Percentiles rank a stretch among this genome's conserved stretches.
phyloP scores from a whole-genome alignment of 2,797 vertebrate genomes.

The Uromys caudimaculatus region DNA sequence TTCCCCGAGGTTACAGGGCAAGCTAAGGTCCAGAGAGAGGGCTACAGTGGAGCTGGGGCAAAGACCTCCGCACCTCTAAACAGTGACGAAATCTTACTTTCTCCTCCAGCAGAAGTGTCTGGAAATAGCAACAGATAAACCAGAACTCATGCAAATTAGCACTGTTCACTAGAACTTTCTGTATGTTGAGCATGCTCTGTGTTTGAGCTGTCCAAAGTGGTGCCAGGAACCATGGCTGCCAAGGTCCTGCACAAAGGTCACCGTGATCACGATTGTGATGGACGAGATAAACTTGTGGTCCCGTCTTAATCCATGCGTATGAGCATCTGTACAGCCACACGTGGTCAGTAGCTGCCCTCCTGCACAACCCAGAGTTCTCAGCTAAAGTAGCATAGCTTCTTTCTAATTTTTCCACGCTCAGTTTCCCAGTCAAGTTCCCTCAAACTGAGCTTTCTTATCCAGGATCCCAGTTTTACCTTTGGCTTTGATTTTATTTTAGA shows the following conservation, averaged over 20 bases:
- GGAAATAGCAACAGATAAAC: slow-evolving; percentile 20
- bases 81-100: slow-evolving; percentile 22
- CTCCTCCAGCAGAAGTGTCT: background rate
- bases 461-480: background rate
- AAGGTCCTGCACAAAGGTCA: background rate
- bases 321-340: background rate
- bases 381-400: background rate
- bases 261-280: background rate
- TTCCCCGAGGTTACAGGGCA: background rate
- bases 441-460: background rate
- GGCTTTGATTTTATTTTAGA: slow-evolving; percentile 19
- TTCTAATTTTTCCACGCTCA: slow-evolving; percentile 27
- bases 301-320: background rate
- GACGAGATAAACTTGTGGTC: slow-evolving; percentile 7
- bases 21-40: slow-evolving; percentile 3
- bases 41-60: background rate
- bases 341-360: background rate
- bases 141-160: background rate
- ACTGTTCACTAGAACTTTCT: background rate
- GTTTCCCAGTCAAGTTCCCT: background rate
- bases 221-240: background rate
- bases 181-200: background rate
- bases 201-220: background rate
- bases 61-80: background rate
- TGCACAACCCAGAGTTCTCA: background rate